Evolutionary conservation across 2,888 invertebrate species (phyloP).

Genomic region (Pollenia griseotomentosa): DNA sequence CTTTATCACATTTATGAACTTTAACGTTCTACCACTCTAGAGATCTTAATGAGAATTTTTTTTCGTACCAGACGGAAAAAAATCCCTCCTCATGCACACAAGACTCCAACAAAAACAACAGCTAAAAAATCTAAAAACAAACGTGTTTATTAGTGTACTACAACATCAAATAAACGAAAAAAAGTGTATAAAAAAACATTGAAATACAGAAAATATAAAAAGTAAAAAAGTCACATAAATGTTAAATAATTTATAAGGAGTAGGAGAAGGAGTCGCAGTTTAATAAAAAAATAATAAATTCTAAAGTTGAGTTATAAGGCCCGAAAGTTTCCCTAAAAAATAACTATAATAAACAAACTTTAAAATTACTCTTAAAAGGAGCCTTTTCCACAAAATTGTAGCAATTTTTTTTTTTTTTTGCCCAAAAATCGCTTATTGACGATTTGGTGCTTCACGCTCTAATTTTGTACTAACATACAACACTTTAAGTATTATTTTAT

Average conservation of each 20-base stretch:
- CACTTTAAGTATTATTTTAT: too few species aligned
- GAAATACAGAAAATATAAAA: background rate
- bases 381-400: too few species aligned
- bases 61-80: conserved; percentile 32
- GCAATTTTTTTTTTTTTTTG: too few species aligned
- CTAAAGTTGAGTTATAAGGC: too few species aligned
- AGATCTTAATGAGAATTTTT: conserved; percentile 65
- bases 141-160: conserved; percentile 39
- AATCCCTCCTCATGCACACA: background rate
- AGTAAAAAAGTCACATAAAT: conserved; percentile 34
- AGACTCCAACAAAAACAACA: conserved; percentile 17
- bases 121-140: conserved; percentile 23
- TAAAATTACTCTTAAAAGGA: too few species aligned
- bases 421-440: too few species aligned
- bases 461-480: too few species aligned
- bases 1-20: conserved; percentile 66
- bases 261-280: background rate
- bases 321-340: too few species aligned
- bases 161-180: conserved; percentile 1
- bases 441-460: too few species aligned
- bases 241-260: background rate
- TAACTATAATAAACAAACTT: too few species aligned
- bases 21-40: conserved; percentile 51
- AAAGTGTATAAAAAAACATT: background rate
- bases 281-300: too few species aligned